Percentiles rank a stretch among this genome's conserved stretches.
phyloP scores from a whole-genome alignment of 2,797 vertebrate species.

The Myripristis murdjan region DNA sequence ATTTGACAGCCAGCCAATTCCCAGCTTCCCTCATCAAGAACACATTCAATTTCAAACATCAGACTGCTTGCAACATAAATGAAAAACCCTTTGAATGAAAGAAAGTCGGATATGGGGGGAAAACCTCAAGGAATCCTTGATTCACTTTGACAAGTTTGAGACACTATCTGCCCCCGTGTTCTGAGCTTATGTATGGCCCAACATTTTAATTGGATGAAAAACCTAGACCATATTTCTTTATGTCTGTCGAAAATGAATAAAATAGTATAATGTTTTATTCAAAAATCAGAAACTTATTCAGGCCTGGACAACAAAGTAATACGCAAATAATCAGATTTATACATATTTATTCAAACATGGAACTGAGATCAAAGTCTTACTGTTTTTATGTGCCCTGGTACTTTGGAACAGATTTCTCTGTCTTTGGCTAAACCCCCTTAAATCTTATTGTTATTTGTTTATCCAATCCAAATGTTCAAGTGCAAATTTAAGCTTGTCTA shows the following conservation, averaged over 20 bases:
- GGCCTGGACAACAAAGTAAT: slow-evolving; percentile 16
- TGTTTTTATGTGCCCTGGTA: slow-evolving; percentile 1
- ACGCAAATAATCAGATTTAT: slow-evolving; percentile 15
- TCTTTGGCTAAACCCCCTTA: slow-evolving; percentile 19
- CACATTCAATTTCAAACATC: slow-evolving; percentile 80
- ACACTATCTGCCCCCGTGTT: slow-evolving; percentile 33
- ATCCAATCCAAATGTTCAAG: no score
- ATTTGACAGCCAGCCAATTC: slow-evolving; percentile 83
- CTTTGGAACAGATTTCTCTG: slow-evolving; percentile 6
- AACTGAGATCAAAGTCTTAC: slow-evolving; percentile 7
- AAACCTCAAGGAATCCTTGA: slow-evolving; percentile 57
- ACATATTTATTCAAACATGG: slow-evolving; percentile 22
- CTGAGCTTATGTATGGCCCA: slow-evolving; percentile 25
- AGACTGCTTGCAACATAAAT: slow-evolving; percentile 74
- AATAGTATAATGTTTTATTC: slow-evolving; percentile 33
- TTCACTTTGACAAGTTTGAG: slow-evolving; percentile 67
- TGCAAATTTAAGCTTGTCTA: neutral
- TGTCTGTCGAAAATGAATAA: slow-evolving; percentile 5
- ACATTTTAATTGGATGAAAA: slow-evolving; percentile 45
- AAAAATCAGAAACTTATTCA: slow-evolving; percentile 44
- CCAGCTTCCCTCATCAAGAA: slow-evolving; percentile 80
- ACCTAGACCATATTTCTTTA: slow-evolving; percentile 9
- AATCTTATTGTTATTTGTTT: slow-evolving; percentile 24
- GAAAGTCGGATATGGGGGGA: slow-evolving; percentile 40
- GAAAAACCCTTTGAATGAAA: slow-evolving; percentile 73